Percentiles rank a stretch among this genome's conserved stretches.
phyloP scores from a whole-genome alignment of 2,113 vertebrate genomes.

The Mugil cephalus region DNA sequence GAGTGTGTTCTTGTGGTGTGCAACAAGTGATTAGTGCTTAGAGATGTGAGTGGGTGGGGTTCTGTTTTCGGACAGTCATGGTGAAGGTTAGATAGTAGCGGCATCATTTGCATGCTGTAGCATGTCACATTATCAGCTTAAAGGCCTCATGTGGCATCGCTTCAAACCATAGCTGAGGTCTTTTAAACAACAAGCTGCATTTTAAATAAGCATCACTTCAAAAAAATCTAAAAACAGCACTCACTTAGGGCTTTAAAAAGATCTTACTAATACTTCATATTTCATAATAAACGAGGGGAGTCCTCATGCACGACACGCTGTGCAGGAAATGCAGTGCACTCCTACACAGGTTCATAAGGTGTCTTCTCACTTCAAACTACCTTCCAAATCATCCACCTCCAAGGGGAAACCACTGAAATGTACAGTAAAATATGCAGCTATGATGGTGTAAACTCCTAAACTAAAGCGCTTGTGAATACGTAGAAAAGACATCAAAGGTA shows the following conservation, averaged over 20 bases:
- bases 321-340: constrained; percentile 42
- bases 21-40: too few relatives aligned
- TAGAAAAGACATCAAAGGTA: too few relatives aligned
- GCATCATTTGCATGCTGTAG: constrained; percentile 14
- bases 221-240: too few relatives aligned
- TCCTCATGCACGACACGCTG: constrained; percentile 1
- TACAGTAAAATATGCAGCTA: too few relatives aligned
- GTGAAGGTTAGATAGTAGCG: constrained; percentile 11
- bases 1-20: too few relatives aligned
- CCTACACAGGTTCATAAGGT: constrained; percentile 32
- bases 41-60: background rate
- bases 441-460: too few relatives aligned
- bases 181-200: too few relatives aligned
- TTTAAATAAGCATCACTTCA: too few relatives aligned
- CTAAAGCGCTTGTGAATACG: too few relatives aligned
- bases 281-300: constrained; percentile 19
- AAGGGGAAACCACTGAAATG: background rate
- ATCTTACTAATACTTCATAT: too few relatives aligned
- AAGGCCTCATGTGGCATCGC: background rate
- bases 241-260: too few relatives aligned
- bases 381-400: fast-evolving
- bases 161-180: too few relatives aligned
- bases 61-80: background rate
- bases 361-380: constrained; percentile 26
- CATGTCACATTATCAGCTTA: background rate